Evolutionary conservation across 2,888 invertebrate species (phyloP).

Genomic region (Andrena chrysosceles): DNA sequence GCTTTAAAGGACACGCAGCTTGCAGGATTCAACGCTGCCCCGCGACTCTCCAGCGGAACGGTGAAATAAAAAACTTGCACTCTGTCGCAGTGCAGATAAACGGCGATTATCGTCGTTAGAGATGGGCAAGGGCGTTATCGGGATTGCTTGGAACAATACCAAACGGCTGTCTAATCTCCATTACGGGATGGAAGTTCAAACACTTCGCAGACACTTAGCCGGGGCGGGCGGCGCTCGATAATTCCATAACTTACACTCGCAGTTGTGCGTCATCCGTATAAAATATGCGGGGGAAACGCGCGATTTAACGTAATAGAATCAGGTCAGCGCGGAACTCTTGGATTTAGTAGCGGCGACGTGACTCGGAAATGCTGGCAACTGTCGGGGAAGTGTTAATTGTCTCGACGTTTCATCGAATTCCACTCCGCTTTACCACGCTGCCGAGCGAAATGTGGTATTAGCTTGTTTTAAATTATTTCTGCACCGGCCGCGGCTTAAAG

Average conservation of each 20-base stretch:
- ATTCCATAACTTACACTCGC: slow-evolving; percentile 45
- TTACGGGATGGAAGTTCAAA: slow-evolving; percentile 56
- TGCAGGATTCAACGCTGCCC: slow-evolving; percentile 3
- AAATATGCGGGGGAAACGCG: slow-evolving; percentile 22
- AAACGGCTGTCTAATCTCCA: slow-evolving; percentile 63
- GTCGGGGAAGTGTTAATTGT: slow-evolving; percentile 9
- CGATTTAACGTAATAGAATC: slow-evolving; percentile 44
- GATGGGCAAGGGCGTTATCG: slow-evolving; percentile 16
- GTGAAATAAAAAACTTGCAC: neutral
- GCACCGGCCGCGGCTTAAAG: neutral
- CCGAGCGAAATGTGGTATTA: neutral
- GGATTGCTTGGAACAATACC: slow-evolving; percentile 63
- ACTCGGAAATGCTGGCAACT: slow-evolving; percentile 7
- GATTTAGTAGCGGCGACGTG: slow-evolving; percentile 26
- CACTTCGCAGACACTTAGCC: slow-evolving; percentile 55
- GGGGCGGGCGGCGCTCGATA: slow-evolving; percentile 31
- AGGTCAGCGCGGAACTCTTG: slow-evolving; percentile 32
- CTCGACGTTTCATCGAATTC: neutral
- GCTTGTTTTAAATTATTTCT: neutral
- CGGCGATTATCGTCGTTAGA: slow-evolving; percentile 1
- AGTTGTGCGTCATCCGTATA: slow-evolving; percentile 10
- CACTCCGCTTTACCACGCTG: neutral
- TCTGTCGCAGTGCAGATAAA: slow-evolving; percentile 31
- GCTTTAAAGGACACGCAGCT: slow-evolving; percentile 25
- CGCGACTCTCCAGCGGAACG: slow-evolving; percentile 17